These are phyloP conservation scores for Empidonax traillii DNA, from an alignment of 2,113 vertebrate genomes.

Conservation along the genomic window DNA sequence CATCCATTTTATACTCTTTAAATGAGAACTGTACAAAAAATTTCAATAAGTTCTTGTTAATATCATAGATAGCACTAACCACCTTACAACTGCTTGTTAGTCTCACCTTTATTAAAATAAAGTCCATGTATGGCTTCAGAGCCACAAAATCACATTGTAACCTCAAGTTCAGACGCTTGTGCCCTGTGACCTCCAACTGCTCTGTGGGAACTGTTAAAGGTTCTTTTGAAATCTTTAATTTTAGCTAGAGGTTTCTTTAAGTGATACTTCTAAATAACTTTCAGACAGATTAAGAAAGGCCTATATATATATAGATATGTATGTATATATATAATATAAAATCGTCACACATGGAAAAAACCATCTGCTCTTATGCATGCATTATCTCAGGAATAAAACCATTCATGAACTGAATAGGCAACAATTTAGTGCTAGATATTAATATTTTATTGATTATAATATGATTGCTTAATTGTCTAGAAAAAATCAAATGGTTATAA, in stretches of 20 bases:
- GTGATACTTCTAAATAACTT: not conserved
- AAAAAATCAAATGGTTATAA: not conserved
- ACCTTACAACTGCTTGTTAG: not conserved
- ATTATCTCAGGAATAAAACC: not conserved
- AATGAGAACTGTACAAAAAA: not conserved
- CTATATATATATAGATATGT: not conserved
- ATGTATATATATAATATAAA: not conserved
- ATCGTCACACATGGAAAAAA: not conserved
- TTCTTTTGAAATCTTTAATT: not conserved
- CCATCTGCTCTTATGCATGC: not conserved
- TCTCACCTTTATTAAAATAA: not conserved
- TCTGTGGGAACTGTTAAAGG: not conserved
- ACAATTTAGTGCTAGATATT: not conserved
- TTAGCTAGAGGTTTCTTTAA: not conserved
- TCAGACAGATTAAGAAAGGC: not conserved
- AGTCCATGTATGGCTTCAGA: not conserved
- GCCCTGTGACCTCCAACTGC: not conserved
- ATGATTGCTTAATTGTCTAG: not conserved
- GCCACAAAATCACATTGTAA: not conserved
- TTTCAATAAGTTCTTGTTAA: not conserved
- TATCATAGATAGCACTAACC: not conserved
- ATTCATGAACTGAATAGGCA: not conserved
- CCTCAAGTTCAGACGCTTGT: not conserved
- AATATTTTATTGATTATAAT: not conserved
- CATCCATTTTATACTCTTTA: not conserved